These are phyloP conservation scores for Megaceryle torquata DNA, from an alignment of 2,113 vertebrate species.

Conservation along the genomic window DNA sequence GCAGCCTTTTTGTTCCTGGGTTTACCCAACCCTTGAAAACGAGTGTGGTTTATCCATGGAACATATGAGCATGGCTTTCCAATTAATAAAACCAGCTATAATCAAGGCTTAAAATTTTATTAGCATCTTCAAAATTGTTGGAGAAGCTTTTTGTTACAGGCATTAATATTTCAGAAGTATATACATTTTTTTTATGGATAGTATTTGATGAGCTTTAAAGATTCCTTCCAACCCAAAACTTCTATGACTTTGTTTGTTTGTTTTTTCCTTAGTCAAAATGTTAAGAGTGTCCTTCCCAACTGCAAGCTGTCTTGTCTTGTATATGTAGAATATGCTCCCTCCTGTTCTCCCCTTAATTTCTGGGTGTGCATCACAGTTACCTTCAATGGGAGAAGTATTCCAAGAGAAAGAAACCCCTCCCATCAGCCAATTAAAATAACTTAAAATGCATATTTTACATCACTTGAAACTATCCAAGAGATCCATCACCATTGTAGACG, in stretches of 20 bases:
- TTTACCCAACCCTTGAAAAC: background rate
- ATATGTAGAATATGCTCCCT: background rate
- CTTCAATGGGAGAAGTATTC: background rate
- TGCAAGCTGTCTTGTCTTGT: background rate
- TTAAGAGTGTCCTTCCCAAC: background rate
- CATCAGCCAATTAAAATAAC: background rate
- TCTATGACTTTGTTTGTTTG: background rate
- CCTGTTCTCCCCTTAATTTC: background rate
- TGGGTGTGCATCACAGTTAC: background rate
- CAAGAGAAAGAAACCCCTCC: background rate
- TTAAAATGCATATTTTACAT: background rate
- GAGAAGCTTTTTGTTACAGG: background rate
- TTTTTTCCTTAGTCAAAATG: background rate
- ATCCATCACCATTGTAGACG: background rate
- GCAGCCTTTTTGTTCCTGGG: background rate
- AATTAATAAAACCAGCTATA: background rate
- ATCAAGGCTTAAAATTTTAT: background rate
- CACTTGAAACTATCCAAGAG: background rate
- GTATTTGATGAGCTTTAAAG: background rate
- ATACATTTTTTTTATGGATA: background rate
- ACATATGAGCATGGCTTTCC: background rate
- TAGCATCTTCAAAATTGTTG: background rate
- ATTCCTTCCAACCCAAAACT: background rate
- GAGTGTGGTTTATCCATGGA: background rate
- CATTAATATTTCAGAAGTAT: background rate